Conservation (phyloP, 1,140 invertebrate species). For the Radopholus similis region DNA sequence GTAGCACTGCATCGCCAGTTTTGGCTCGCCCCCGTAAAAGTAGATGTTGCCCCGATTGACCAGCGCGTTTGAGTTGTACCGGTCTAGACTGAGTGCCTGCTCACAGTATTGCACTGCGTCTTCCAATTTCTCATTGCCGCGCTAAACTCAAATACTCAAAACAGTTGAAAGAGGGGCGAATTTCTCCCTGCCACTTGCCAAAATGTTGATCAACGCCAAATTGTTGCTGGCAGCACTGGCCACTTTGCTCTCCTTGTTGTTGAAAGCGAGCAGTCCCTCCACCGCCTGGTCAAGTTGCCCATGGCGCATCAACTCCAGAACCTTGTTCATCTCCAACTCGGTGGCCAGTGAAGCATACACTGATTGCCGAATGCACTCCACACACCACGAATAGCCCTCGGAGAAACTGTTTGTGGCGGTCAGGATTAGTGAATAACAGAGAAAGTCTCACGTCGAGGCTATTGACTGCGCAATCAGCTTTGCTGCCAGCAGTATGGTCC, state of each 20-base stretch:
- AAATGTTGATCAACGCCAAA: constrained; percentile 80
- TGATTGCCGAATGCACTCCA: constrained; percentile 71
- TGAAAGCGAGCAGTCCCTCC: constrained; percentile 81
- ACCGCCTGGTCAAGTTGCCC: constrained; percentile 76
- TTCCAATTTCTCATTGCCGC: constrained; percentile 69
- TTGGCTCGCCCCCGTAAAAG: constrained; percentile 71
- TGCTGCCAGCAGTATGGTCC: constrained; percentile 80
- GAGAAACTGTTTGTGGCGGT: constrained; percentile 72
- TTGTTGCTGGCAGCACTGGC: constrained; percentile 81
- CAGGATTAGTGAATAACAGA: not conserved
- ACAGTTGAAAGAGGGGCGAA: not conserved
- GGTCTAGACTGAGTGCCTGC: constrained; percentile 73
- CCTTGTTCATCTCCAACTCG: constrained; percentile 88
- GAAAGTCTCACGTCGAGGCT: constrained; percentile 40
- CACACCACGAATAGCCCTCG: constrained; percentile 69
- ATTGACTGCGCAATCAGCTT: constrained; percentile 85
- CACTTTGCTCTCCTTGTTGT: constrained; percentile 78
- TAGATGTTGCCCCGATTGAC: constrained; percentile 84
- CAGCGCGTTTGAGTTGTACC: constrained; percentile 76
- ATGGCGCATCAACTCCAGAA: constrained; percentile 80
- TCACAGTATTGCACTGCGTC: constrained; percentile 77
- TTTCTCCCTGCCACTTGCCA: constrained; percentile 64
- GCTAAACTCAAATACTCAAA: constrained; percentile 30
- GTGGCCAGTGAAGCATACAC: constrained; percentile 75
- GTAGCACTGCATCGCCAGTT: constrained; percentile 74